Base-by-base conservation (phyloP, 2,797 vertebrate genomes). In the Podargus strigoides region DNA sequence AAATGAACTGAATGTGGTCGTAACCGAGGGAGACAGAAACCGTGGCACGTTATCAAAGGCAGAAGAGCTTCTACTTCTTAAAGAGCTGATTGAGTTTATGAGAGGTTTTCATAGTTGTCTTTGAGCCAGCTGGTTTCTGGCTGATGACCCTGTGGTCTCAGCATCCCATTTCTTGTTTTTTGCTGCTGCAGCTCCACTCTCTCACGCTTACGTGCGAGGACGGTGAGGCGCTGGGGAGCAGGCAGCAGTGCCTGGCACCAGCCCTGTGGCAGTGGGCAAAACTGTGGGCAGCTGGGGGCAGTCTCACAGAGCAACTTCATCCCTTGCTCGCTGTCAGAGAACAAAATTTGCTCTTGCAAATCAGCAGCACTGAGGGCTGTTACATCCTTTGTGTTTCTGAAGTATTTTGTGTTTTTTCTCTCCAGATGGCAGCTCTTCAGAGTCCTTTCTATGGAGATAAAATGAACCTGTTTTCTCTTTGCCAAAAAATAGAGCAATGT, bases 381-480 rank as follows among this genome's bases (percentile, higher is more conserved):
- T 32, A 44, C 44, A 75, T 49, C 69, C 64, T 87, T 59, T 17
- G 50, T 15, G 0, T 34, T 90, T 80, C 82, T 93, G 82, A 68
- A 68, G 63, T 12, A 0, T 32, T 49, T 85, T 68, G 59, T 80
- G 10, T 56, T 16, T 42, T 66, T 84, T 30, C 47, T 76, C 49
- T 94, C 66, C 97, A 99, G 98, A 99, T 99, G 98, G 98, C 98
- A 27, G 98, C 98, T 75, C 98, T 99, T 59, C 98, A 98, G 96
- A 99, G 98, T 93, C 98, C 98, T 37, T 99, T 99, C 96, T 99
- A 99, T 4, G 98, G 98, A n/a, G 98, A 99, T 91, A 98, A 99
- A 95, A 99, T 99, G 98, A 98, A 98, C 94, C 98, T 99, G 93
- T 98, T 98, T 87, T 98, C 98, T 72, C 97, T 99, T 78, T 99